Evolutionary conservation across 64 coral and sea anemone species (phyloP), one percentile per base, ranked within the genome.

Genomic region (Actinia tenebrosa): DNA sequence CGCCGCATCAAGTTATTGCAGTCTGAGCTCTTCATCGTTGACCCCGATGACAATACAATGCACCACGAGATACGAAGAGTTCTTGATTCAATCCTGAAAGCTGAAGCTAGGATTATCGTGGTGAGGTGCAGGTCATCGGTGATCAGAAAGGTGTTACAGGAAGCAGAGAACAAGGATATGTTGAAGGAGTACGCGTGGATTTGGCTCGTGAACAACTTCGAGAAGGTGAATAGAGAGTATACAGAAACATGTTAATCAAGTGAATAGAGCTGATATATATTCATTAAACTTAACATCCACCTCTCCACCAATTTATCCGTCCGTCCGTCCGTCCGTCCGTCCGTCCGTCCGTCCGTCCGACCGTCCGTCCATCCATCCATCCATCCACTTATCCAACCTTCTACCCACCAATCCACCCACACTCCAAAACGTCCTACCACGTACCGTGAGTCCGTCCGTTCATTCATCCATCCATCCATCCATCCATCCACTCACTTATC

Each of bases 141-240:
- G 16, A 44, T 59, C 14, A 54, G 30, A 10, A 27, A 37, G 20
- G 82, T 85, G 27, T 11, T 90, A 46, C 45, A 84, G 62, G 25
- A 84, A 85, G 89, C 81, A 64, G 18, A 61, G 59, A 77, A 59
- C 27, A 16, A 71, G 63, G 82, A 78, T 27, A 84, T 90, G 82
- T 11, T 84, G 7, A 45, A 85, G 53, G 17, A 90, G 18, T 56
- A 53, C 18, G 89, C 64, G 44, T 90, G 89, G 89, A 50, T 90
- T 37, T 72, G 84, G 26, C 60, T 82, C 13, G 89, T 77, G 45
- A 58, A 78, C 84, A 45, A 78, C 52, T 45, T 84, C 20, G 47
- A 68, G 47, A 50, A 84, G 83, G 89, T 90, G 44, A 6, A 56
- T 0, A 53, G 80, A 22, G 45, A n/a, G 20, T 19, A 42, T 6